Evolutionary conservation across 2,888 invertebrate species (phyloP).

Genomic region (Bombylius major): DNA sequence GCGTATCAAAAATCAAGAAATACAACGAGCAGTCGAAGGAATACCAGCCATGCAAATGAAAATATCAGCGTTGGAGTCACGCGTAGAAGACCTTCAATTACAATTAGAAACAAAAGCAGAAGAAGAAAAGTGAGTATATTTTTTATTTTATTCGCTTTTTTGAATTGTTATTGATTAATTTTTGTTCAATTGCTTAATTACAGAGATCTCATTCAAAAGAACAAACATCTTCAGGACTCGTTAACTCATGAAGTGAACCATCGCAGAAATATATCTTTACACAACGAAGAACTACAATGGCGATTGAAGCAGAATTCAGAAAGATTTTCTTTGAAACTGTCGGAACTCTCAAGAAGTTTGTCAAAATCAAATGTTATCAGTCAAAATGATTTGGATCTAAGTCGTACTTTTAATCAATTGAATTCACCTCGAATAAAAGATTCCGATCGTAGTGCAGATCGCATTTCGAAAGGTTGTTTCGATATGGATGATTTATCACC

Average conservation of each 20-base stretch:
- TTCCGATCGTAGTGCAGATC: constrained; percentile 14
- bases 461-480: constrained; percentile 16
- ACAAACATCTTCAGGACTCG: constrained; percentile 57
- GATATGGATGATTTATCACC: constrained; percentile 39
- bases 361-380: constrained; percentile 14
- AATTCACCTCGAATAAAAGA: constrained; percentile 16
- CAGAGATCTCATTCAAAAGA: constrained; percentile 54
- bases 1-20: constrained; percentile 54
- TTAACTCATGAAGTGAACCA: constrained; percentile 66
- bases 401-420: constrained; percentile 19
- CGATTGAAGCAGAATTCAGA: constrained; percentile 72
- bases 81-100: constrained; percentile 73
- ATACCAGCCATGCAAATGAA: constrained; percentile 59
- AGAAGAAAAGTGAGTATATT: constrained; percentile 52
- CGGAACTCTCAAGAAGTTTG: constrained; percentile 26
- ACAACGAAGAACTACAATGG: constrained; percentile 83
- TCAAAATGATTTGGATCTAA: constrained; percentile 15
- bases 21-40: constrained; percentile 59
- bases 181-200: constrained; percentile 9
- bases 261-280: constrained; percentile 61
- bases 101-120: constrained; percentile 56
- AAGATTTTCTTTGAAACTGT: constrained; percentile 39
- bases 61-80: constrained; percentile 63
- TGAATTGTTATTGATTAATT: neutral
- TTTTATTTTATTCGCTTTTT: constrained; percentile 1